These are phyloP conservation scores for Tethya wilhelma DNA, from an alignment of 37 sponge, comb jelly and placozoan species.

Conservation along the genomic window DNA sequence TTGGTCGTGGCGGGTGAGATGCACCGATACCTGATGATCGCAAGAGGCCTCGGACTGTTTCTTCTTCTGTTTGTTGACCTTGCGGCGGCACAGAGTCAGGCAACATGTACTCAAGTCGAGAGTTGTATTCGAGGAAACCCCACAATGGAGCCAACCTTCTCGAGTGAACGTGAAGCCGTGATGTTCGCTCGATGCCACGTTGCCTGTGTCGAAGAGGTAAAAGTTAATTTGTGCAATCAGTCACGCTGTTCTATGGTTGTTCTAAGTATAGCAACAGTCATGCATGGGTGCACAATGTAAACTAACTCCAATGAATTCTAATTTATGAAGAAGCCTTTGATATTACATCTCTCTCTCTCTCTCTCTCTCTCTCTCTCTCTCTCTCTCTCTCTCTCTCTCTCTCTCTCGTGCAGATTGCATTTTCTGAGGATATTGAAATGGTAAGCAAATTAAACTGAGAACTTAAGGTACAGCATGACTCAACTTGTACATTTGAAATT, in stretches of 20 bases:
- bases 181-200: conserved; percentile 8
- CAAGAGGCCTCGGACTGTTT: not conserved
- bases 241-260: no score
- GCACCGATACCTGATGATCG: not conserved
- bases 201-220: conserved; percentile 16
- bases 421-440: no score
- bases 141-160: not conserved
- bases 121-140: not conserved
- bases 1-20: no score
- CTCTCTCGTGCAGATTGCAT: no score
- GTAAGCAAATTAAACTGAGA: no score
- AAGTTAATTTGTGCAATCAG: not conserved
- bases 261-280: no score
- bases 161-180: not conserved
- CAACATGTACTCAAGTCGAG: not conserved
- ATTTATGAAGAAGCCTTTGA: no score
- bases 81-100: not conserved
- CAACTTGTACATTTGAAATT: no score
- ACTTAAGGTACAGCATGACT: no score
- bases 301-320: no score
- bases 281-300: no score
- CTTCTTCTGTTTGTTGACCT: not conserved
- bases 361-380: not conserved
- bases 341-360: not conserved
- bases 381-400: not conserved